Evolutionary conservation across 2,888 invertebrate genomes (phyloP).

Genomic region (Leucoptera coffeella): DNA sequence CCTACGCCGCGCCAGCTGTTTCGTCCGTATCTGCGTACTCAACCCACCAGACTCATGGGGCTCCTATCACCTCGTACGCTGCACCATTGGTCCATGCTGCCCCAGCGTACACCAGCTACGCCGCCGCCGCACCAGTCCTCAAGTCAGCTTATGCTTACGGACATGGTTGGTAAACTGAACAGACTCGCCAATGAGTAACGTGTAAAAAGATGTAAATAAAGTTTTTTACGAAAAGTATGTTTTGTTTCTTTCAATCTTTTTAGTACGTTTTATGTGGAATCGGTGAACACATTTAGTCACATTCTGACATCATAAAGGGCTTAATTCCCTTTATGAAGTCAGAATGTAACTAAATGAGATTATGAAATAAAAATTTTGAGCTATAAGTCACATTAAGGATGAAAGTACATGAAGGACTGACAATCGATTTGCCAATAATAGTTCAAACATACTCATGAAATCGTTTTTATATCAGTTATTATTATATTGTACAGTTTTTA

Average conservation of each 20-base stretch:
- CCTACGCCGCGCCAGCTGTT: slow-evolving; percentile 6
- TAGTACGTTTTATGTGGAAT: too few relatives aligned
- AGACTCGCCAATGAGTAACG: neutral
- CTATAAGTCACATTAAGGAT: too few relatives aligned
- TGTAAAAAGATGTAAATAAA: neutral
- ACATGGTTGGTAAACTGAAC: slow-evolving; percentile 2
- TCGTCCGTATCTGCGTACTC: slow-evolving; percentile 4
- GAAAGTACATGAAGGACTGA: too few relatives aligned
- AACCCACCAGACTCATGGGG: slow-evolving; percentile 7
- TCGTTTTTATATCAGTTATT: too few relatives aligned
- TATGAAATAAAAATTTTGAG: too few relatives aligned
- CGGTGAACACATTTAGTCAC: too few relatives aligned
- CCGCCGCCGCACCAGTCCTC: slow-evolving; percentile 10
- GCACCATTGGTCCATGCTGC: slow-evolving; percentile 10
- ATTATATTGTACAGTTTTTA: too few relatives aligned
- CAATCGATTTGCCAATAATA: too few relatives aligned
- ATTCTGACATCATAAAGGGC: too few relatives aligned
- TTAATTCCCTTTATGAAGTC: too few relatives aligned
- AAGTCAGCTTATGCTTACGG: slow-evolving; percentile 18
- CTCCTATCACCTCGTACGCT: slow-evolving; percentile 10
- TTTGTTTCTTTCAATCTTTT: neutral
- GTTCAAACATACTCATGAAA: too few relatives aligned
- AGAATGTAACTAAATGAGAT: too few relatives aligned
- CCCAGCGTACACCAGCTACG: slow-evolving; percentile 14
- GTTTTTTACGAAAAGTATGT: neutral